phyloP scores from a whole-genome alignment of 2,888 invertebrate species.

The Craniophora ligustri region DNA sequence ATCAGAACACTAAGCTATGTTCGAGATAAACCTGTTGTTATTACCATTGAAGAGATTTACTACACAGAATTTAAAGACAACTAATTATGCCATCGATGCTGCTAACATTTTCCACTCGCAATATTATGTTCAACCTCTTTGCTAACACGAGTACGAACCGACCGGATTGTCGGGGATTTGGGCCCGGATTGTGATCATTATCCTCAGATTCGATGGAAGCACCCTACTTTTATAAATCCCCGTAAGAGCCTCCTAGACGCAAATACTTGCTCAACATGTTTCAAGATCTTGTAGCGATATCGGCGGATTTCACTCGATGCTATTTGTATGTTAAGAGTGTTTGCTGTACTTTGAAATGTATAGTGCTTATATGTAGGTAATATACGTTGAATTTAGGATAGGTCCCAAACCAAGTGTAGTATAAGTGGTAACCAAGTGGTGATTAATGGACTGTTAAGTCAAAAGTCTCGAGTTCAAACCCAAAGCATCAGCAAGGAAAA shows the following conservation, averaged over 20 bases:
- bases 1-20: too few species aligned
- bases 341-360: constrained; percentile 28
- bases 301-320: constrained; percentile 54
- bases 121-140: constrained; percentile 37
- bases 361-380: too few species aligned
- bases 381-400: too few species aligned
- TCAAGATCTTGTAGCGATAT: constrained; percentile 62
- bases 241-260: constrained; percentile 67
- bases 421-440: too few species aligned
- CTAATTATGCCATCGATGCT: constrained; percentile 13
- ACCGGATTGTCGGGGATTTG: constrained; percentile 64
- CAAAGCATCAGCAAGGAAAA: too few species aligned
- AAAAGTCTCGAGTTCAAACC: too few species aligned
- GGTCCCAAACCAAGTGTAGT: too few species aligned
- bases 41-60: too few species aligned
- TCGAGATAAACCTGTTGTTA: too few species aligned
- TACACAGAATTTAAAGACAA: background rate
- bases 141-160: constrained; percentile 57
- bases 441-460: too few species aligned
- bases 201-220: constrained; percentile 71
- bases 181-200: constrained; percentile 75
- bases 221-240: constrained; percentile 72
- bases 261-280: constrained; percentile 69
- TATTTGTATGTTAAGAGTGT: constrained; percentile 70
- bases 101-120: constrained; percentile 8